Base-by-base conservation (phyloP, 2,113 vertebrate genomes). In the Perca schrenkii region DNA sequence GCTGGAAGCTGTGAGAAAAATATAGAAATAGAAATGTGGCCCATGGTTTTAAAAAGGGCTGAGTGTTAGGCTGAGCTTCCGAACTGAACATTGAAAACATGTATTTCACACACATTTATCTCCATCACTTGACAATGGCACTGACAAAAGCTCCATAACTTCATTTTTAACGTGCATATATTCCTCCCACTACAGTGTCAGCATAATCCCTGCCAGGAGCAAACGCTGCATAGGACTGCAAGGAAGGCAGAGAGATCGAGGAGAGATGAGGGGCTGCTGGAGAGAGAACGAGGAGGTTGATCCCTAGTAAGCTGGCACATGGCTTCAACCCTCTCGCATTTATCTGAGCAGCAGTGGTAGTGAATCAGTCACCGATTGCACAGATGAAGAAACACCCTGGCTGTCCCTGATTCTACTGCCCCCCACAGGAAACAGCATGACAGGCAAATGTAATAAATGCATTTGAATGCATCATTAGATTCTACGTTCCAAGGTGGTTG, bases 141-240 rank as follows among this genome's bases (percentile, higher is more conserved):
- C 60, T 57, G 79, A 86, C 88, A 89, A 90, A 86, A 86, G 77
- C 84, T 74, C 79, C 73, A 77, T 87, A 92, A 90, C 87, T 92
- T 88, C 83, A 90, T 92, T 92, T 90, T 69, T 68, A 63, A 62
- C 56, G 19, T 83, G 75, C 82, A 85, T 81, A 82, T 89, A 85
- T 88, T 87, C 76, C 83, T 85, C 76, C 72, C 52, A 77, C 85
- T 85, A 83, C 80, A 75, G 79, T 74, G 86, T 91, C 82, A 87
- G 88, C 86, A 84, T 88, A 90, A 92, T 90, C 90, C 85, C 79
- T 86, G 84, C 84, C 84, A 88, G 77, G 83, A 88, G 74, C 80
- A 73, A 92, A 80, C 73, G 86, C 57, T 56, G 72, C 71, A 70
- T 54, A 82, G 63, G 46, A 69, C 76, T 82, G 77, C 46, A 60